phyloP scores from a whole-genome alignment of 2,797 vertebrate species.

The Ataeniobius toweri region DNA sequence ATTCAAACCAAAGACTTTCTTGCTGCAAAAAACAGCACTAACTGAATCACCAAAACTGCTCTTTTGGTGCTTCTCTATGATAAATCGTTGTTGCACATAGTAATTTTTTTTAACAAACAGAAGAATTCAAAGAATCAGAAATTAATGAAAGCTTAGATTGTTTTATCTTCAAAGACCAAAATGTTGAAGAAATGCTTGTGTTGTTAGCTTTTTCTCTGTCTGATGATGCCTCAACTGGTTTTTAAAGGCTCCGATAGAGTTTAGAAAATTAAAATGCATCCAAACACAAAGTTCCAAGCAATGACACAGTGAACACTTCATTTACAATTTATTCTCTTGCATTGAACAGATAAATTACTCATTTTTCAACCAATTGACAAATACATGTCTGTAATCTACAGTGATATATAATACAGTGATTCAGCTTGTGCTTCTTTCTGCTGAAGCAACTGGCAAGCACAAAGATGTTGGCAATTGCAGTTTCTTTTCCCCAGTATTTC shows the following conservation, averaged over 20 bases:
- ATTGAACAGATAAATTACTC: conserved; percentile 85
- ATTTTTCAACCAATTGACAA: conserved; percentile 81
- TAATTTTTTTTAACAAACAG: not conserved
- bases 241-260: not conserved
- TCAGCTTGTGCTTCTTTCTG: conserved; percentile 33
- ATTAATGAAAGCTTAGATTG: not conserved
- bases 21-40: not conserved
- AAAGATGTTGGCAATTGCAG: conserved; percentile 29
- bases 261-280: not conserved
- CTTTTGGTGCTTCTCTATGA: not conserved
- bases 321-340: conserved; percentile 82
- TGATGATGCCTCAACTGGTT: not conserved
- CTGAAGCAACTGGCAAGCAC: conserved; percentile 34
- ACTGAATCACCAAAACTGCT: not conserved
- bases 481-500: conserved; percentile 17
- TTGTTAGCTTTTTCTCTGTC: not conserved
- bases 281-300: conserved; percentile 11
- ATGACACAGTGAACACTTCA: conserved; percentile 52
- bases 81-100: not conserved
- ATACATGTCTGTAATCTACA: conserved; percentile 76
- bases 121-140: not conserved
- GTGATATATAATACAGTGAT: conserved; percentile 67
- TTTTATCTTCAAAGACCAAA: not conserved
- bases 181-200: not conserved
- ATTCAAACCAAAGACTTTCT: not conserved